Conservation (phyloP, 2,888 invertebrate genomes). For the Dastarcus helophoroides region DNA sequence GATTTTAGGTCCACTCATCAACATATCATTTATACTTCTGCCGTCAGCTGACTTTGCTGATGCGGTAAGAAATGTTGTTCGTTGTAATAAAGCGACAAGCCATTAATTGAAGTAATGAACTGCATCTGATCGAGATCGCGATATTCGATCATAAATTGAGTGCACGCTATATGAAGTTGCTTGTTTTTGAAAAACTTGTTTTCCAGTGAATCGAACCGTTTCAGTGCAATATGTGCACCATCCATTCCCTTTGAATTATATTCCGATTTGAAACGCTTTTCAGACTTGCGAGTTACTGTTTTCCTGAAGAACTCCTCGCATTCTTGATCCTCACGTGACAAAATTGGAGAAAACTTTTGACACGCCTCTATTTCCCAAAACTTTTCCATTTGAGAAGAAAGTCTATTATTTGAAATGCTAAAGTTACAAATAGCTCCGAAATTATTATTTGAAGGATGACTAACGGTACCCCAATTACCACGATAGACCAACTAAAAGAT, state of each 20-base stretch:
- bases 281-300: not conserved
- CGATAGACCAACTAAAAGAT: no score
- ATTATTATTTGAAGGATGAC: not conserved
- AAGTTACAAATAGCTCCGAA: not conserved
- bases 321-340: not conserved
- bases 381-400: not conserved
- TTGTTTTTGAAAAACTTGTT: not conserved
- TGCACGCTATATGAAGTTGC: no score
- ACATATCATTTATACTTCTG: no score
- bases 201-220: not conserved
- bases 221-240: not conserved
- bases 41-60: no score
- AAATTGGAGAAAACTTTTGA: not conserved
- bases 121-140: no score
- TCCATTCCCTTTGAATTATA: not conserved
- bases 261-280: not conserved
- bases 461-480: no score
- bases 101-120: no score
- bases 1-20: no score
- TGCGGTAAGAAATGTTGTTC: no score
- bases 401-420: slow-evolving; percentile 12
- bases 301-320: not conserved
- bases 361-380: slow-evolving; percentile 1
- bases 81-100: no score
- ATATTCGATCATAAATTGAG: no score